Evolutionary conservation across 37 sponge, comb jelly and placozoan species (phyloP), one percentile per base, ranked within the genome.

Genomic region (Mnemiopsis leidyi): DNA sequence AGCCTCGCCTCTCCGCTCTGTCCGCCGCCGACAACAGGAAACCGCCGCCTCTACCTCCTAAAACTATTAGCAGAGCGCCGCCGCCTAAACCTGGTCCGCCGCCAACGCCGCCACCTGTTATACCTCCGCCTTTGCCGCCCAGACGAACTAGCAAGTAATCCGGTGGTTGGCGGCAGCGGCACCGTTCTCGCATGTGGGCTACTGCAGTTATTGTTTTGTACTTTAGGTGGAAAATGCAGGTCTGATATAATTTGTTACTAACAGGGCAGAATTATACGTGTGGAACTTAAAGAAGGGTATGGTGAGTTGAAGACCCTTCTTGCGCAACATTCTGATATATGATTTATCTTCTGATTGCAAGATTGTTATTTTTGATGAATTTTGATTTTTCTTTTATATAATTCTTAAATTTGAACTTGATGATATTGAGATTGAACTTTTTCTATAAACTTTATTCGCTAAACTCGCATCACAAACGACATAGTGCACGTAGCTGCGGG

Each of bases 21-120:
- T 1, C 48, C 29, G 0, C 48, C 5, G 0, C 61, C 3, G 61
- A 9, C 36, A 28, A 37, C 21, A 13, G 90, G 61, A 85, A 38
- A 23, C 90, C 90, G 25, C 90, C 90, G 24, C 90, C 90, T 1
- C 61, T 85, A 7, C 90, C 90, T 0, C 90, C 90, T 13, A 85
- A 85, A 26, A 40, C 90, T 3, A 2, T 18, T 29, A 85, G 61
- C 40, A 28, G 90, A 0, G 79, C 32, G 79, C 32, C 79, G 3
- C 33, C 36, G 79, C 79, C 79, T 3, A 48, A 48, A 48, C 61
- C 61, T 5, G 61, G 61, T 13, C 61, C 61, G 61, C 61, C 61
- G 61, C 61, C 61, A 5, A 18, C 13, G 61, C 61, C 61, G 61
- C 61, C 61, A n/a, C n/a, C n/a, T n/a, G n/a, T n/a, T n/a, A n/a